Conservation (phyloP, 2,888 invertebrate species). For the Zele albiditarsus region DNA sequence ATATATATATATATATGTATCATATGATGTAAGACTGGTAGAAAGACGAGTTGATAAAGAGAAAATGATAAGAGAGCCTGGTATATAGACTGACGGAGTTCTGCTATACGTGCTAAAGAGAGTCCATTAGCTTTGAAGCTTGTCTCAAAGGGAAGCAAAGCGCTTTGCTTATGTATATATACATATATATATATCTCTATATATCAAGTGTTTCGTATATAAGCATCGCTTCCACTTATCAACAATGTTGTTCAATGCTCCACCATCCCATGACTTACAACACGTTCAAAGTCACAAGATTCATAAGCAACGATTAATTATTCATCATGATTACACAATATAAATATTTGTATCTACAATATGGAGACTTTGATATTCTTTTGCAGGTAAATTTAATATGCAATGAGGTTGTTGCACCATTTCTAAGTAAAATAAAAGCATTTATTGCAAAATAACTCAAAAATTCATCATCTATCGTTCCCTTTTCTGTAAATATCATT, state of each 20-base stretch:
- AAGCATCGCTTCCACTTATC: slow-evolving; percentile 10
- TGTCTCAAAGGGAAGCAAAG: slow-evolving; percentile 66
- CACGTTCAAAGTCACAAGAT: slow-evolving; percentile 20
- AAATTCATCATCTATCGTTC: too few species aligned
- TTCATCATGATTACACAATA: slow-evolving; percentile 63
- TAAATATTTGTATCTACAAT: slow-evolving; percentile 18
- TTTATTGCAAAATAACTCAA: too few species aligned
- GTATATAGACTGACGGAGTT: slow-evolving; percentile 10
- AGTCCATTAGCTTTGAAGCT: slow-evolving; percentile 71
- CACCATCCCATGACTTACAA: slow-evolving; percentile 7
- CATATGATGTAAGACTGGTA: neutral
- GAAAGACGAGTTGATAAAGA: slow-evolving; percentile 15
- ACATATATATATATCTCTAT: slow-evolving; percentile 22
- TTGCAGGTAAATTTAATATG: too few species aligned
- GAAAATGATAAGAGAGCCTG: neutral
- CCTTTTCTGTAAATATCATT: too few species aligned
- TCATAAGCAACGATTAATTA: slow-evolving; percentile 57
- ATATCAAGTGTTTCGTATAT: slow-evolving; percentile 38
- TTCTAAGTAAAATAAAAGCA: too few species aligned
- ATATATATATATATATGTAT: neutral
- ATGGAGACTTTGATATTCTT: neutral
- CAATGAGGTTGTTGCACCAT: too few species aligned
- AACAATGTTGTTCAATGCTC: neutral
- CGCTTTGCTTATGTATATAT: slow-evolving; percentile 48
- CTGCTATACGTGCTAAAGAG: slow-evolving; percentile 48